Conservation (phyloP, 2,888 invertebrate genomes). For the Fragum sueziense region DNA sequence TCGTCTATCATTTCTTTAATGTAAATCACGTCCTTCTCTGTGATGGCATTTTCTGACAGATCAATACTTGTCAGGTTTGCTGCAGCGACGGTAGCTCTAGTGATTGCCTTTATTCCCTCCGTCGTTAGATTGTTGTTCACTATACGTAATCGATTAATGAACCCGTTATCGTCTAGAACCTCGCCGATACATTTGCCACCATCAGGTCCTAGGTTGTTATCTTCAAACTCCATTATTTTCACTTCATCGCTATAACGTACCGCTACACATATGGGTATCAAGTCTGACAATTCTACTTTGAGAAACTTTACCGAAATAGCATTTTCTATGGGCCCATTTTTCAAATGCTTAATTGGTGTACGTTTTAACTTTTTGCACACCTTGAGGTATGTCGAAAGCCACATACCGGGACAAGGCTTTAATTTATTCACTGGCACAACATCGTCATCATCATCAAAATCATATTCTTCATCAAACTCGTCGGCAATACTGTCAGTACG, state of each 20-base stretch:
- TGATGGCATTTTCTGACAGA: constrained; percentile 65
- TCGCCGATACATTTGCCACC: constrained; percentile 38
- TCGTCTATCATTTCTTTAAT: constrained; percentile 52
- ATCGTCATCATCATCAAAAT: background rate
- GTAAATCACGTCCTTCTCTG: constrained; percentile 61
- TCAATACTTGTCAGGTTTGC: constrained; percentile 58
- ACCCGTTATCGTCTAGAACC: constrained; percentile 39
- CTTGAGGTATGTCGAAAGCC: constrained; percentile 22
- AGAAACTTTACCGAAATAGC: constrained; percentile 33
- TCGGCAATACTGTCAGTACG: background rate
- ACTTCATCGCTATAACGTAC: constrained; percentile 36
- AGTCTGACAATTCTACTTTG: constrained; percentile 35
- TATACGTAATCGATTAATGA: constrained; percentile 53
- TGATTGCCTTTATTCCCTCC: constrained; percentile 60
- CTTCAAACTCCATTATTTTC: constrained; percentile 43
- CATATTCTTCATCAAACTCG: background rate
- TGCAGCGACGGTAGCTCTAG: constrained; percentile 59
- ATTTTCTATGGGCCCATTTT: constrained; percentile 31
- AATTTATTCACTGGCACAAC: background rate
- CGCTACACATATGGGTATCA: constrained; percentile 45
- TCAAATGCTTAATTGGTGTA: constrained; percentile 40
- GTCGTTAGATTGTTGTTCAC: constrained; percentile 62
- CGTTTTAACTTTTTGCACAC: constrained; percentile 48
- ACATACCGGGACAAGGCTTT: background rate
- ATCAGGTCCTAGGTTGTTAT: constrained; percentile 45